Percentiles rank a stretch among this genome's conserved stretches.
Evolutionary conservation across 2,797 vertebrate species (phyloP).

Genomic region (Merluccius polli): DNA sequence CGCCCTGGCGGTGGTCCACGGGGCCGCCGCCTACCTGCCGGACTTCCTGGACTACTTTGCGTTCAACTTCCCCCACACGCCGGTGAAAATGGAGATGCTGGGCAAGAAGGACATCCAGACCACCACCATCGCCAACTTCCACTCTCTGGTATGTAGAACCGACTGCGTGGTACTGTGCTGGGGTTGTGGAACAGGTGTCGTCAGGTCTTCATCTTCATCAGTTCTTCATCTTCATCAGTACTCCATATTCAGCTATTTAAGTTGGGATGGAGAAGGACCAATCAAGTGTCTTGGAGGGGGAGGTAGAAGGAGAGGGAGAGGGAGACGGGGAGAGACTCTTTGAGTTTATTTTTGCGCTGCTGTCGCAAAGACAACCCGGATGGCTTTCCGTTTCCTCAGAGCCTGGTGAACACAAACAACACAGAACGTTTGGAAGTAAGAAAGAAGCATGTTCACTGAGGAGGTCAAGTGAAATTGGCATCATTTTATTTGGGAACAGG

Average conservation of each 20-base stretch:
- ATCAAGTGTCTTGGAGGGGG: too few species aligned
- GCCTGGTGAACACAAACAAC: too few species aligned
- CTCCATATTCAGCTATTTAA: background rate
- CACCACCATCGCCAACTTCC: constrained; percentile 96
- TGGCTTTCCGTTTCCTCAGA: too few species aligned
- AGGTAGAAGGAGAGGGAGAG: too few species aligned
- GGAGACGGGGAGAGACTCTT: too few species aligned
- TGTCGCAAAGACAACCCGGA: too few species aligned
- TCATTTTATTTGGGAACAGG: too few species aligned
- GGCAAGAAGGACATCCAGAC: constrained; percentile 99
- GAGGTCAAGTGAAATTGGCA: too few species aligned
- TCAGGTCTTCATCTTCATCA: background rate
- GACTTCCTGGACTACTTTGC: constrained; percentile 99
- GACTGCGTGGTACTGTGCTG: background rate
- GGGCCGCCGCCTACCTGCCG: constrained; percentile 90
- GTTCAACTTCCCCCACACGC: constrained; percentile 97
- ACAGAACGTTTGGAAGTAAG: too few species aligned
- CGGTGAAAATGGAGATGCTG: constrained; percentile 97
- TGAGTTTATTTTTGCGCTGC: too few species aligned
- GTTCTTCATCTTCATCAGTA: background rate
- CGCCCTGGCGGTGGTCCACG: constrained; percentile 91
- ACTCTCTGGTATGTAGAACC: constrained; percentile 84
- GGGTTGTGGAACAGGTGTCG: too few species aligned
- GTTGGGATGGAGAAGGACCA: background rate
- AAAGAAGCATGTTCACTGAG: too few species aligned